Conservation (phyloP, 37 sponge, comb jelly and placozoan species). For the Eunapius fragilis region DNA sequence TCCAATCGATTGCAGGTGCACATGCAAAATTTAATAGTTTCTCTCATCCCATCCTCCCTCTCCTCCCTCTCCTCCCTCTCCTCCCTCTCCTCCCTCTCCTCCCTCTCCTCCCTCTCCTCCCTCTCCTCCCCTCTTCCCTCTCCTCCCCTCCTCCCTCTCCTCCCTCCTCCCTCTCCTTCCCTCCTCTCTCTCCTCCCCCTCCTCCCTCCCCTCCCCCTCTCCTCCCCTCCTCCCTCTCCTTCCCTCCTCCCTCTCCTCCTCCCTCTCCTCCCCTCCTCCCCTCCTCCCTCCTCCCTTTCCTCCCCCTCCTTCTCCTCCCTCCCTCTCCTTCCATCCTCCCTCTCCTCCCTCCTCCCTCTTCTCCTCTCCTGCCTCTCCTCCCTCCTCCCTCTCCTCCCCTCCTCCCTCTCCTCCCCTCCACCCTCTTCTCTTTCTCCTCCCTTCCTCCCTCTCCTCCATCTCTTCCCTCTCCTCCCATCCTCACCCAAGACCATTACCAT, state of each 20-base stretch:
- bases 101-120: too few relatives aligned
- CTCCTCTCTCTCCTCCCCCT: too few relatives aligned
- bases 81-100: too few relatives aligned
- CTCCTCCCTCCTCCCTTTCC: background rate
- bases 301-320: background rate
- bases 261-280: background rate
- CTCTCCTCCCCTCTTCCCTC: too few relatives aligned
- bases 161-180: too few relatives aligned
- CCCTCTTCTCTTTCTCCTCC: background rate
- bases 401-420: background rate
- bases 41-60: too few relatives aligned
- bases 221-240: background rate
- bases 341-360: background rate
- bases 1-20: too few relatives aligned
- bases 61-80: too few relatives aligned
- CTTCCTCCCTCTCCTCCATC: background rate
- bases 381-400: background rate
- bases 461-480: background rate
- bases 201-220: background rate
- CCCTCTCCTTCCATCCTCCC: background rate
- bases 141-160: too few relatives aligned
- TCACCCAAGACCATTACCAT: too few relatives aligned
- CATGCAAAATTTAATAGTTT: too few relatives aligned
- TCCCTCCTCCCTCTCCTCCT: background rate
- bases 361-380: background rate